A percentile compares a stretch with the other conserved stretches of the same genome.
phyloP scores from a whole-genome alignment of 37 sponge, comb jelly and placozoan species.

The Chondrilla cf. caribensis region DNA sequence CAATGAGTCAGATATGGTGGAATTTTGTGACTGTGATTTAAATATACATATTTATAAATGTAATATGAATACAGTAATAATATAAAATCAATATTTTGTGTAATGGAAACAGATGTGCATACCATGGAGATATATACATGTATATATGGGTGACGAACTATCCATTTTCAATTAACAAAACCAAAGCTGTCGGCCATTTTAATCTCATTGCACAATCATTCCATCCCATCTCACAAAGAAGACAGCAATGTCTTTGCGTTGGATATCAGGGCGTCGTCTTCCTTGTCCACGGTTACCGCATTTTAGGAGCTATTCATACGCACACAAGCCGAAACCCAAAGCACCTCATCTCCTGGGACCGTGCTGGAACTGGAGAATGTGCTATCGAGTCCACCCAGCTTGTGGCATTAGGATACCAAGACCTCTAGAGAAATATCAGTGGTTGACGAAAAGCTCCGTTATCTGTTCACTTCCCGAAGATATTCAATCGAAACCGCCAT shows the following conservation, averaged over 20 bases:
- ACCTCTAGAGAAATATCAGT: constrained; percentile 54
- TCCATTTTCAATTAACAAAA: no score
- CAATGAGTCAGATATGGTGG: no score
- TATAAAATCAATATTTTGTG: no score
- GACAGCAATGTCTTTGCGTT: no score
- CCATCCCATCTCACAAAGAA: no score
- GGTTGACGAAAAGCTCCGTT: constrained; percentile 68
- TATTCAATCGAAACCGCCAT: background rate
- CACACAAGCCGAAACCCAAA: constrained; percentile 59
- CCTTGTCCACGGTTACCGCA: background rate
- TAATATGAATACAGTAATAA: no score
- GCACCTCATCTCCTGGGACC: constrained; percentile 75
- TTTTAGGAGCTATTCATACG: constrained; percentile 54
- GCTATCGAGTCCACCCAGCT: constrained; percentile 57
- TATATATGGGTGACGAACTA: no score
- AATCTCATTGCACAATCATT: no score
- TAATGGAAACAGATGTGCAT: no score
- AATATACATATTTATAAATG: background rate
- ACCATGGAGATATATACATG: background rate
- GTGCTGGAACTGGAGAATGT: constrained; percentile 69
- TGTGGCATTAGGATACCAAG: constrained; percentile 12
- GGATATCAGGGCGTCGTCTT: background rate
- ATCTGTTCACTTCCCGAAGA: constrained; percentile 52
- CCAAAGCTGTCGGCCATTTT: no score
- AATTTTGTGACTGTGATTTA: background rate